Percentiles rank a stretch among this genome's conserved stretches.
These are phyloP conservation scores for Listronotus bonariensis DNA, from an alignment of 1,140 invertebrate genomes.

Conservation along the genomic window DNA sequence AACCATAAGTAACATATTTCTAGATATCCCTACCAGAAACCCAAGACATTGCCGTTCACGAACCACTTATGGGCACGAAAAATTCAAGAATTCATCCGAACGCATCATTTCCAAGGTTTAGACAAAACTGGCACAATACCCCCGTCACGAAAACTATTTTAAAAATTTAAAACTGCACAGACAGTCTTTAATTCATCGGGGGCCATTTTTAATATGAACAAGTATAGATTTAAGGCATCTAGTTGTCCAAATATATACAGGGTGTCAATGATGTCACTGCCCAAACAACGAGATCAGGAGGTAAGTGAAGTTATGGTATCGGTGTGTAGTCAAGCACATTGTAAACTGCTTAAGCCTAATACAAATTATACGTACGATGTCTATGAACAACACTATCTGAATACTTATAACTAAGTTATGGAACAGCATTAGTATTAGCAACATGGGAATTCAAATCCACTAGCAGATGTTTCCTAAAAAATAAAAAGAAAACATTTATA, in stretches of 20 bases:
- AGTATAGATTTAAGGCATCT: constrained; percentile 81
- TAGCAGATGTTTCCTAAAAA: too few relatives aligned
- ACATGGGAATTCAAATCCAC: too few relatives aligned
- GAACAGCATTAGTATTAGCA: too few relatives aligned
- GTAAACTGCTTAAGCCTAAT: constrained; percentile 29
- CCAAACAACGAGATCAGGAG: constrained; percentile 72
- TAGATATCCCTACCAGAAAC: constrained; percentile 45
- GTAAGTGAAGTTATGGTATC: constrained; percentile 49
- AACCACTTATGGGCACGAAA: constrained; percentile 39
- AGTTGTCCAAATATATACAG: constrained; percentile 89
- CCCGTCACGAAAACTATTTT: constrained; percentile 67
- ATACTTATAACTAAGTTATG: too few relatives aligned
- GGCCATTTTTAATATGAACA: constrained; percentile 79
- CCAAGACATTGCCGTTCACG: constrained; percentile 22
- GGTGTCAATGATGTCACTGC: constrained; percentile 86
- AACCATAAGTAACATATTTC: not conserved
- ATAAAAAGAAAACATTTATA: too few relatives aligned
- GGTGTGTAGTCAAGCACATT: not conserved
- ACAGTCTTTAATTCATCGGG: constrained; percentile 77
- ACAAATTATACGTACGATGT: not conserved
- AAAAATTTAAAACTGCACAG: constrained; percentile 76
- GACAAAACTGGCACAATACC: constrained; percentile 56
- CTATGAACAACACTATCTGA: not conserved
- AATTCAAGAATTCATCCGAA: constrained; percentile 17
- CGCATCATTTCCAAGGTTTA: constrained; percentile 59